These are phyloP conservation scores for Todus mexicanus DNA, from an alignment of 2,797 vertebrate genomes.

Conservation along the genomic window DNA sequence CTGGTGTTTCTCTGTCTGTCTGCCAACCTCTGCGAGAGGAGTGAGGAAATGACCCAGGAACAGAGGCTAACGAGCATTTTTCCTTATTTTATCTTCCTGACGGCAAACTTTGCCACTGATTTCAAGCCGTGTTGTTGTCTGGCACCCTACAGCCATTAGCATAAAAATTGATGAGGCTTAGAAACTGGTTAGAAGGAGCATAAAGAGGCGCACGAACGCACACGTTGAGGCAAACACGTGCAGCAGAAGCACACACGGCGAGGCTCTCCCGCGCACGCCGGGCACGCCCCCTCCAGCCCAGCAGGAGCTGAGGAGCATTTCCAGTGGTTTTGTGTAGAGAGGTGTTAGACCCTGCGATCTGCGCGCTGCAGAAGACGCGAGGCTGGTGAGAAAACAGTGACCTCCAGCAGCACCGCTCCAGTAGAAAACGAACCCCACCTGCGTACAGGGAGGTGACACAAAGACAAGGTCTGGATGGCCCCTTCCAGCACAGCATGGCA, in stretches of 20 bases:
- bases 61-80: not conserved
- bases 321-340: not conserved
- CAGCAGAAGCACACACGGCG: accelerated
- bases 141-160: not conserved
- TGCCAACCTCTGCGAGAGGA: not conserved
- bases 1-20: not conserved
- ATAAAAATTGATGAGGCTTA: not conserved
- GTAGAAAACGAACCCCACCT: not conserved
- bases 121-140: not conserved
- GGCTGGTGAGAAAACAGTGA: too few relatives aligned
- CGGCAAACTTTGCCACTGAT: not conserved
- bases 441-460: not conserved
- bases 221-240: too few relatives aligned
- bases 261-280: not conserved
- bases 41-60: not conserved
- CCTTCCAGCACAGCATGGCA: not conserved
- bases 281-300: not conserved
- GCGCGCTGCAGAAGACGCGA: not conserved
- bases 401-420: not conserved
- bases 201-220: not conserved
- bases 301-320: not conserved
- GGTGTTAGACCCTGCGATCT: too few relatives aligned
- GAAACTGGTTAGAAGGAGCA: not conserved
- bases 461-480: not conserved
- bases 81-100: not conserved